Base-by-base conservation (phyloP, 2,888 invertebrate genomes). In the Hetaerina titia region DNA sequence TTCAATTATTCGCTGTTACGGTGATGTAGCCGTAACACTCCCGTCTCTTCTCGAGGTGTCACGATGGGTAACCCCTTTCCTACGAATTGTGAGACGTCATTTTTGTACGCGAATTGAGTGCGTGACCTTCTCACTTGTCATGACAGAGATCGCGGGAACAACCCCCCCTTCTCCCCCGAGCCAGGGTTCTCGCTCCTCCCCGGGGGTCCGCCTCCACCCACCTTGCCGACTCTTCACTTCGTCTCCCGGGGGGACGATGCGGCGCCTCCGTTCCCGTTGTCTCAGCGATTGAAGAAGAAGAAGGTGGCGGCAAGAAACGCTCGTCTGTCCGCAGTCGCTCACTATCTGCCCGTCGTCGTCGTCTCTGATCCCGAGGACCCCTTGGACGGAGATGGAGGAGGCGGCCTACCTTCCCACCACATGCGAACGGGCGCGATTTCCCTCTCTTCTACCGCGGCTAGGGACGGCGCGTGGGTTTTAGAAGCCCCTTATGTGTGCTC, bases 241-340 rank as follows among this genome's bases (percentile, higher is more conserved):
- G 92, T 64, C 92, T 92, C 92, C 89, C 56, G 31, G 56, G 45
- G 92, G 92, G 64, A 22, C 74, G 92, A 81, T 81, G 81, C 22
- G 81, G 19, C 81, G 81, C 56, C 92, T 92, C 69, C 31, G 81
- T 81, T 60, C 92, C 92, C 90, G 63, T 69, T 69, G 64, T 92
- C 74, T 74, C 56, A 69, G 92, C 56, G 64, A 45, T 22, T 45
- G 92, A 92, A 92, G 69, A 69, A 25, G 45, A 69, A 69, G 92
- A 92, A 92, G 69, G 13, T 9, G 81, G 22, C 92, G 92, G 92
- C 92, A 92, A 92, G 92, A 92, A 92, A 69, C 92, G 45, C 64
- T 92, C 92, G 92, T 92, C 92, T 92, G 92, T 74, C 92, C 92
- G 92, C 64, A 92, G 92, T 92, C 92, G 92, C 92, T 92, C 92